A percentile compares a stretch with the other conserved stretches of the same genome.
Evolutionary conservation across 2,113 vertebrate genomes (phyloP).

Genomic region (Rhizomys pruinosus): DNA sequence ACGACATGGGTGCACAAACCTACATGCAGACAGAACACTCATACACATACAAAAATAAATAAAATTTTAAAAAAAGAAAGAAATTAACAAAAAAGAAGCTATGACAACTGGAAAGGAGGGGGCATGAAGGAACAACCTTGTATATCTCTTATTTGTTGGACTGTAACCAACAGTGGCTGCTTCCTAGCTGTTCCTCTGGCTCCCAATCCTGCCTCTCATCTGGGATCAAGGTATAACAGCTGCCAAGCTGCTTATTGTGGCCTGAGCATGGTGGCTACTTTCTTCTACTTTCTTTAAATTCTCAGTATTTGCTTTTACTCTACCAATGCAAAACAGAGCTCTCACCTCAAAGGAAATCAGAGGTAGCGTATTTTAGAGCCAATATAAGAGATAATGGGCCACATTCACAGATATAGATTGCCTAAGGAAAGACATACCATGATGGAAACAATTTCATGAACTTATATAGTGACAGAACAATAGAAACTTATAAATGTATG

Average conservation of each 20-base stretch:
- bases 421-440: background rate
- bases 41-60: too few relatives aligned
- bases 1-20: too few relatives aligned
- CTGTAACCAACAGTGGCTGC: background rate
- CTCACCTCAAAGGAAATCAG: background rate
- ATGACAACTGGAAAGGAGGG: too few relatives aligned
- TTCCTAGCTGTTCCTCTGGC: background rate
- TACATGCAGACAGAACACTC: too few relatives aligned
- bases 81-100: too few relatives aligned
- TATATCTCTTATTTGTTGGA: background rate
- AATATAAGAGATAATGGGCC: background rate
- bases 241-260: background rate
- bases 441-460: background rate
- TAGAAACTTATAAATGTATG: background rate
- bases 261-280: too few relatives aligned
- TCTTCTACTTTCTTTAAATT: background rate
- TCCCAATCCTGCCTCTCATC: background rate
- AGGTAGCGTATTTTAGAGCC: background rate
- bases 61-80: too few relatives aligned
- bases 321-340: background rate
- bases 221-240: background rate
- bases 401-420: background rate
- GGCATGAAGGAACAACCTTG: fast-evolving
- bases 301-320: background rate
- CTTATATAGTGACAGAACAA: background rate